Conservation (phyloP, 2,113 vertebrate genomes). For the Pseudopodoces humilis region DNA sequence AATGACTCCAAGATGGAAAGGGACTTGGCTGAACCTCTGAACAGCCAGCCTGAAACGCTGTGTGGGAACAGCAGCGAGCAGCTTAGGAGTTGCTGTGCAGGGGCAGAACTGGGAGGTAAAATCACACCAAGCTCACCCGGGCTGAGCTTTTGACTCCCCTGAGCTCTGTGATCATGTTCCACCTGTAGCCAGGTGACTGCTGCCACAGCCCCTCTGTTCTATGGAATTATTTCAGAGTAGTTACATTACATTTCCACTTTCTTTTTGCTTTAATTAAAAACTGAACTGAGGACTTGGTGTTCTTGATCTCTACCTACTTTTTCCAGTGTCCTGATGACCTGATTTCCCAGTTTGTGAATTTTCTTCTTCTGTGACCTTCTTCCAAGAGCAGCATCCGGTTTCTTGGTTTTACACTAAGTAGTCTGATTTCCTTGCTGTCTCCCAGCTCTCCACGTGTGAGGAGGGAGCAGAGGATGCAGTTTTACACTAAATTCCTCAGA, state of each 20-base stretch:
- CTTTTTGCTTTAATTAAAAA: neutral
- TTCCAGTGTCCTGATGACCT: neutral
- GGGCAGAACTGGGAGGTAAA: neutral
- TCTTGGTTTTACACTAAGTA: neutral
- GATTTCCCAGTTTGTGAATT: neutral
- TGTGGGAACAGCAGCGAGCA: neutral
- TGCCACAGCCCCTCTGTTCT: neutral
- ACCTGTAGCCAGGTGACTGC: neutral
- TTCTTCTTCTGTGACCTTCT: neutral
- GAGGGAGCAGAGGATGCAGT: neutral
- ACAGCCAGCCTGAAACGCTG: neutral
- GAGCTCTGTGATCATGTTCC: neutral
- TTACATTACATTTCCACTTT: neutral
- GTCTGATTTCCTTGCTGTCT: neutral
- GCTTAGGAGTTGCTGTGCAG: too few relatives aligned
- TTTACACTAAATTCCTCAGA: neutral
- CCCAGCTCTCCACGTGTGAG: neutral
- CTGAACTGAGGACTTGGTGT: neutral
- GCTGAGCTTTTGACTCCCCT: neutral
- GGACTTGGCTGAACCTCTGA: neutral
- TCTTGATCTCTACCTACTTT: neutral
- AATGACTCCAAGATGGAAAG: neutral
- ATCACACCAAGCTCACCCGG: neutral
- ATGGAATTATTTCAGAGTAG: neutral
- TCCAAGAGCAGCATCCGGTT: neutral